Conservation (phyloP, 2,888 invertebrate species). For the Callyntrura guangdongensis region DNA sequence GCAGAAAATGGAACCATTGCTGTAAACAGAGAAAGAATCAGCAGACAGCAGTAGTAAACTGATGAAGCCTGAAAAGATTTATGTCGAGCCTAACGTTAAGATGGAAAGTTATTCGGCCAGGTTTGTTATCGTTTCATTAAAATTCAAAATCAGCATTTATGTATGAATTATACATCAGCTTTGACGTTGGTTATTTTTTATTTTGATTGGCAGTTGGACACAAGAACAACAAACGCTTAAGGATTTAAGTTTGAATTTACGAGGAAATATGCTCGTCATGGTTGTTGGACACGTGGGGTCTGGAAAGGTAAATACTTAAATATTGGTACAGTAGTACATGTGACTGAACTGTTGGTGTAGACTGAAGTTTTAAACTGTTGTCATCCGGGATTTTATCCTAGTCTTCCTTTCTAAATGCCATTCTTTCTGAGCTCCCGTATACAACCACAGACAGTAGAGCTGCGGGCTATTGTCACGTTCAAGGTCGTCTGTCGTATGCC, state of each 20-base stretch:
- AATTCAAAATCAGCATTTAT: background rate
- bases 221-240: slow-evolving; percentile 30
- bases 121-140: slow-evolving; percentile 17
- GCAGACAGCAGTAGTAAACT: background rate
- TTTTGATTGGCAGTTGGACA: slow-evolving; percentile 64
- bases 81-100: slow-evolving; percentile 26
- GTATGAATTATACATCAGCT: background rate
- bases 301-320: slow-evolving; percentile 67
- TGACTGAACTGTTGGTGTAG: too few species aligned
- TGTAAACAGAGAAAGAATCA: background rate
- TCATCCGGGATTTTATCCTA: too few species aligned
- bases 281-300: slow-evolving; percentile 68
- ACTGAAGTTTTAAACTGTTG: background rate
- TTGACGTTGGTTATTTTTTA: background rate
- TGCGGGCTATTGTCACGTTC: slow-evolving; percentile 17
- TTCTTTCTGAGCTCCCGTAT: slow-evolving; percentile 91
- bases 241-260: slow-evolving; percentile 35
- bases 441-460: slow-evolving; percentile 85
- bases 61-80: too few species aligned
- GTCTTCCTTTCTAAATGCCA: slow-evolving; percentile 88
- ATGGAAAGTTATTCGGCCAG: slow-evolving; percentile 65
- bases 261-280: slow-evolving; percentile 60
- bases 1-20: slow-evolving; percentile 15
- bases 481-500: slow-evolving; percentile 65
- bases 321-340: too few species aligned